Evolutionary conservation across 1,140 invertebrate genomes (phyloP).

Genomic region (Drosophila parvula): DNA sequence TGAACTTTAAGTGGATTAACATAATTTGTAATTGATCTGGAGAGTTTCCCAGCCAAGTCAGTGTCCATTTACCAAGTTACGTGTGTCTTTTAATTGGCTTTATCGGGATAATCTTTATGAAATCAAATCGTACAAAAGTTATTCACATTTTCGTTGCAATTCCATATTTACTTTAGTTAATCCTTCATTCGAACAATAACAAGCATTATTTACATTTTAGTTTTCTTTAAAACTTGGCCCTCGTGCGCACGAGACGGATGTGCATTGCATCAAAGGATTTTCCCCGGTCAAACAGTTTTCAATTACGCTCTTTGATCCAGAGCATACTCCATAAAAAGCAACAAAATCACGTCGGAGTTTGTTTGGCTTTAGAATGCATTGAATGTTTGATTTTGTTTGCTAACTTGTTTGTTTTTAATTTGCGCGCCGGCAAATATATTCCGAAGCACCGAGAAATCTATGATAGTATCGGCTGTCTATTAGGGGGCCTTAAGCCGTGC

Average conservation of each 20-base stretch:
- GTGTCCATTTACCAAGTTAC: neutral
- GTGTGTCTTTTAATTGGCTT: neutral
- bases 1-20: constrained; percentile 67
- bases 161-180: neutral
- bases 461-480: constrained; percentile 21
- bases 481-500: constrained; percentile 26
- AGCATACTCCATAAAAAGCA: constrained; percentile 29
- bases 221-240: constrained; percentile 2
- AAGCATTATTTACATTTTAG: neutral
- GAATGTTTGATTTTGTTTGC: constrained; percentile 43
- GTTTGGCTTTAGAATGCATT: constrained; percentile 37
- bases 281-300: constrained; percentile 54
- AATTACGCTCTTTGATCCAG: constrained; percentile 51
- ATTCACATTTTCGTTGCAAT: neutral
- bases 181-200: neutral
- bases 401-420: constrained; percentile 74
- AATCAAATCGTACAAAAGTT: neutral
- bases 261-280: constrained; percentile 59
- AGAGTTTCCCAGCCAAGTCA: neutral
- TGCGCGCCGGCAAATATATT: constrained; percentile 58
- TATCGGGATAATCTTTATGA: no score
- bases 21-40: constrained; percentile 53
- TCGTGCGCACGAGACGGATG: constrained; percentile 26
- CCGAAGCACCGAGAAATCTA: constrained; percentile 1
- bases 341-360: constrained; percentile 26